A percentile compares a stretch with the other conserved stretches of the same genome.
Evolutionary conservation across 2,113 vertebrate species (phyloP).

Genomic region (Lepisosteus oculatus): DNA sequence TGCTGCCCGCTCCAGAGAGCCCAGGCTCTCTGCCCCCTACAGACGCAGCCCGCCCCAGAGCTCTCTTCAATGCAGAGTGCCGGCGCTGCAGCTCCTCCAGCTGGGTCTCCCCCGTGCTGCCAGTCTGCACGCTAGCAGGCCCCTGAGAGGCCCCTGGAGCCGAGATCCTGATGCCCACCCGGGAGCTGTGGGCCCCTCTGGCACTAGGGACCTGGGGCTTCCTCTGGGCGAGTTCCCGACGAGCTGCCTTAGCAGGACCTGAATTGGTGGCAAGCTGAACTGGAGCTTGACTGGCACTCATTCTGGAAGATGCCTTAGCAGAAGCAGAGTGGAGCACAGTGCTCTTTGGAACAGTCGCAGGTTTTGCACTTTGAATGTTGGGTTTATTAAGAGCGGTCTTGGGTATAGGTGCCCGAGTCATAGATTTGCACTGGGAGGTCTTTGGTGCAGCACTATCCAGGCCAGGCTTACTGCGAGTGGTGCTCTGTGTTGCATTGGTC

Average conservation of each 20-base stretch:
- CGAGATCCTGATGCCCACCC: too few relatives aligned
- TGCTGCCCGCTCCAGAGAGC: too few relatives aligned
- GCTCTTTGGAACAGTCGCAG: background rate
- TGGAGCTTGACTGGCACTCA: background rate
- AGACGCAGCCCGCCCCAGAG: too few relatives aligned
- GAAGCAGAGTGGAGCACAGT: background rate
- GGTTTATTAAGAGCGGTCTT: background rate
- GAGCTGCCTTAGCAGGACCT: background rate
- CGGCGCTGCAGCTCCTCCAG: too few relatives aligned
- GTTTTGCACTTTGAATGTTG: background rate
- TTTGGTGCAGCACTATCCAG: too few relatives aligned
- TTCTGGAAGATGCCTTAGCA: background rate
- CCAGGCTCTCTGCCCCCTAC: too few relatives aligned
- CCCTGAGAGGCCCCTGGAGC: too few relatives aligned
- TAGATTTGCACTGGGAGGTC: too few relatives aligned
- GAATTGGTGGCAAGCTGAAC: background rate
- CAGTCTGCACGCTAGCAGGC: too few relatives aligned
- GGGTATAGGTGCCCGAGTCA: background rate
- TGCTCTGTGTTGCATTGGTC: background rate
- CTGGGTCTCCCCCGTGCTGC: too few relatives aligned
- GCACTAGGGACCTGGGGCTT: background rate
- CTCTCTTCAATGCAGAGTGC: too few relatives aligned
- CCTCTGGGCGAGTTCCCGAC: background rate
- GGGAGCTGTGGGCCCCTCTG: too few relatives aligned
- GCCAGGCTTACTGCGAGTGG: background rate